These are phyloP conservation scores for Schizaphis graminum DNA, from an alignment of 2,888 invertebrate species.

Conservation along the genomic window DNA sequence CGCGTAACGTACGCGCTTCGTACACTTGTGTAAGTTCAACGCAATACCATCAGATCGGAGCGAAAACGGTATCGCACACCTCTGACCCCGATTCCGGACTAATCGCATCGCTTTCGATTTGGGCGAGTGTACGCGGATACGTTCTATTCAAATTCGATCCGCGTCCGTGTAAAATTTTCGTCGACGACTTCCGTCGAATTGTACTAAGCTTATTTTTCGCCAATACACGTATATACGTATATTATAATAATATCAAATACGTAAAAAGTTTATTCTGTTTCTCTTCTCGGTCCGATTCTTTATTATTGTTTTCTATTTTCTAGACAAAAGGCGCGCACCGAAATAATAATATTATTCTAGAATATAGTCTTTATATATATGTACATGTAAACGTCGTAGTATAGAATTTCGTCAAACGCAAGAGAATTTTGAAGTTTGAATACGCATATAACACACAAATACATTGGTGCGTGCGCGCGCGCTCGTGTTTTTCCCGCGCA, in stretches of 20 bases:
- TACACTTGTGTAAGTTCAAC: background rate
- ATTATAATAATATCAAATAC: no score
- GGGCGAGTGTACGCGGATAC: no score
- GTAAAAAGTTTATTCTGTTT: background rate
- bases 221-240: no score
- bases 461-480: background rate
- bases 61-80: background rate
- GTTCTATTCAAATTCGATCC: slow-evolving; percentile 12
- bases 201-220: background rate
- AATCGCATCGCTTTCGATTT: background rate
- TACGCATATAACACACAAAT: background rate
- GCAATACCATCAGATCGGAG: background rate
- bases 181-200: background rate
- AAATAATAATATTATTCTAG: background rate
- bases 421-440: slow-evolving; percentile 43
- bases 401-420: slow-evolving; percentile 25
- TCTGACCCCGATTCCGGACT: background rate
- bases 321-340: background rate
- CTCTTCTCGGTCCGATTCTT: background rate
- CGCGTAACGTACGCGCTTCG: background rate
- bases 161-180: background rate
- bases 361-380: background rate
- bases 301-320: background rate
- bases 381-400: background rate
- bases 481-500: background rate